Conservation (phyloP, 2,888 invertebrate species). For the Parasteatoda lunata region DNA sequence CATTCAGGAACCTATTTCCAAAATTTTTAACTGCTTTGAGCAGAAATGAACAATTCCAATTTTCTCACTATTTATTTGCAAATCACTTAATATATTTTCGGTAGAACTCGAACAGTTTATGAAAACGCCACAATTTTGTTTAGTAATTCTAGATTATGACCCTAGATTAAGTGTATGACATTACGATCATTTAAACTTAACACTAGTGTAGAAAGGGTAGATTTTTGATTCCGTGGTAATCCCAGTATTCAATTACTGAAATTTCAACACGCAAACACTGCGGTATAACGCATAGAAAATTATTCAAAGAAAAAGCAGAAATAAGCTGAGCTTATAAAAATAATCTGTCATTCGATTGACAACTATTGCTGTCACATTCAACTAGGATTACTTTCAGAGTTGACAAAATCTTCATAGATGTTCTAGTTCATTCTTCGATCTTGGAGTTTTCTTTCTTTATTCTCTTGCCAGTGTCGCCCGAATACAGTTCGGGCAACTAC, state of each 20-base stretch:
- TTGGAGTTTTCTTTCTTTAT: not conserved
- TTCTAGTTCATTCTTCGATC: slow-evolving; percentile 34
- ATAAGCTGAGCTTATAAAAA: slow-evolving; percentile 69
- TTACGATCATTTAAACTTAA: slow-evolving; percentile 65
- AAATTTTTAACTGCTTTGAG: slow-evolving; percentile 24
- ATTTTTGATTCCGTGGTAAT: slow-evolving; percentile 64
- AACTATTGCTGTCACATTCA: slow-evolving; percentile 65
- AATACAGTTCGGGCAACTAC: too few species aligned
- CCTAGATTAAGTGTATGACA: slow-evolving; percentile 38
- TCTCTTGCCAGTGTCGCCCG: too few species aligned
- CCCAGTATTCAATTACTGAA: slow-evolving; percentile 55
- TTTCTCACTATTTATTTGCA: slow-evolving; percentile 13
- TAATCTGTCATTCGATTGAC: slow-evolving; percentile 68
- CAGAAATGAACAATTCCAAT: slow-evolving; percentile 17
- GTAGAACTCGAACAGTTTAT: slow-evolving; percentile 38
- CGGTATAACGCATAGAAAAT: slow-evolving; percentile 65
- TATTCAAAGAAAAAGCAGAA: slow-evolving; percentile 68
- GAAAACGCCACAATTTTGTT: slow-evolving; percentile 26
- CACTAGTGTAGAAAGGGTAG: slow-evolving; percentile 67
- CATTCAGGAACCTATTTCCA: slow-evolving; percentile 42
- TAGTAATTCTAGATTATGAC: too few species aligned
- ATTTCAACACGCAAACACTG: slow-evolving; percentile 61
- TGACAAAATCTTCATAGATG: slow-evolving; percentile 37
- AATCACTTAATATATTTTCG: slow-evolving; percentile 22
- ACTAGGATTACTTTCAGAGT: slow-evolving; percentile 67